Base-by-base conservation (phyloP, 2,797 vertebrate genomes). In the Aselliscus stoliczkanus region DNA sequence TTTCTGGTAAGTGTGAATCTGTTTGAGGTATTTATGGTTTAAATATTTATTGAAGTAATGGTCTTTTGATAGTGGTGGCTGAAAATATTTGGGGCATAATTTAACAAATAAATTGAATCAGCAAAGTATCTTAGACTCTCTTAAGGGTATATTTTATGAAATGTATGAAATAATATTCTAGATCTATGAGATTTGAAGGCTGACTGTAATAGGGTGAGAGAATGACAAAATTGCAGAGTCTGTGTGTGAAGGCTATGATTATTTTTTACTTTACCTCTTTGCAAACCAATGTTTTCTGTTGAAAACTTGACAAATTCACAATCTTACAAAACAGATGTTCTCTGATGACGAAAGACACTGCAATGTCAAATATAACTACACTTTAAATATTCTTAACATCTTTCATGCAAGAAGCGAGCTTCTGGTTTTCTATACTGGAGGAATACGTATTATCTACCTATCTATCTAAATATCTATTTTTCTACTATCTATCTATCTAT, bases 21-120 rank as follows among this genome's bases (percentile, higher is more conserved):
- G 52, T 64, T 50, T 81, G 29, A 76, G 37, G 2, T 70, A 13
- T 21, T 42, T 94, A 69, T 70, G 25, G 44, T 11, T 84, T 90
- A 94, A 95, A 60, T 90, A 44, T 91, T 91, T 90, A 44, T 91
- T 91, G 81, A 62, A 93, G 31, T 3, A 65, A 10, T 72, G 21
- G 7, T 85, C 37, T 85, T 91, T 93, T 85, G n/a, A 76, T 11
- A 84, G 34, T 79, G 5, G 8, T 39, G 3, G 13, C 42, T 83
- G 18, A 97, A 93, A 95, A 56, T 92, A 83, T 89, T 72, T 87
- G 37, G 23, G 21, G 7, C 18, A 65, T 60, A 85, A 70, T 89
- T 92, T 65, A 54, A 84, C 39, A 88, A 82, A 79, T 1, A 93
- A 89, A 81, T 75, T 52, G 52, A 97, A 70, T 50, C n/a, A 18